A percentile compares a stretch with the other conserved stretches of the same genome.
Conservation (phyloP, 1,140 invertebrate genomes). For the Caenorhabditis latens region DNA sequence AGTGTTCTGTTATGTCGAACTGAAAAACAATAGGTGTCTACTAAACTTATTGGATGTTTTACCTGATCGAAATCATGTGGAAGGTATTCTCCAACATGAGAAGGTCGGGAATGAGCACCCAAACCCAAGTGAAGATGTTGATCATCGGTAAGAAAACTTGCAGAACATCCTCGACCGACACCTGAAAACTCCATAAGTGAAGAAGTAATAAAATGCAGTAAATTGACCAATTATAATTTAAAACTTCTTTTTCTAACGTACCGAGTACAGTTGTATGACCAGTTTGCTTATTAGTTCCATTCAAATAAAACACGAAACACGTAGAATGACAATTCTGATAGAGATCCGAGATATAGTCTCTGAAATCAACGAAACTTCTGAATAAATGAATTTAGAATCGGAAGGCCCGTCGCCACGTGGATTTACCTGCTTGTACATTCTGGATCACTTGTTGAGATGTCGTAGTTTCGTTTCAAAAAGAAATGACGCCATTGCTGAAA, state of each 20-base stretch:
- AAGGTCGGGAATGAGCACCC: constrained; percentile 67
- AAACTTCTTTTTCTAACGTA: background rate
- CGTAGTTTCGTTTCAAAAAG: constrained; percentile 73
- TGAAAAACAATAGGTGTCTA: constrained; percentile 36
- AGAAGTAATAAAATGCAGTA: background rate
- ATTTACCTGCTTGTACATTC: constrained; percentile 62
- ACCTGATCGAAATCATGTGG: constrained; percentile 71
- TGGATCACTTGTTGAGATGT: constrained; percentile 67
- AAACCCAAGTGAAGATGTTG: constrained; percentile 70
- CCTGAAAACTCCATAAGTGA: constrained; percentile 51
- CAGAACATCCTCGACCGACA: constrained; percentile 72
- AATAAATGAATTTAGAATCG: constrained; percentile 1
- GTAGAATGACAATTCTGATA: constrained; percentile 65
- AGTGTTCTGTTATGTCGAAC: constrained; percentile 71
- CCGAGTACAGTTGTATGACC: constrained; percentile 66
- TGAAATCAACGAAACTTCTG: constrained; percentile 47
- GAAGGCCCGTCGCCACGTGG: background rate
- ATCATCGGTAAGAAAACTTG: constrained; percentile 70
- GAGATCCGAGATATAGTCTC: constrained; percentile 66
- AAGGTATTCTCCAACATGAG: constrained; percentile 70
- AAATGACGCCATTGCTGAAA: constrained; percentile 75
- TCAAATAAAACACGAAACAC: constrained; percentile 71
- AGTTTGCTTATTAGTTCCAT: constrained; percentile 70
- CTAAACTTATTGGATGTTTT: background rate
- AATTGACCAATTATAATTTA: no score